Conservation (phyloP, 2,113 vertebrate genomes). For the Clarias macrocephalus region DNA sequence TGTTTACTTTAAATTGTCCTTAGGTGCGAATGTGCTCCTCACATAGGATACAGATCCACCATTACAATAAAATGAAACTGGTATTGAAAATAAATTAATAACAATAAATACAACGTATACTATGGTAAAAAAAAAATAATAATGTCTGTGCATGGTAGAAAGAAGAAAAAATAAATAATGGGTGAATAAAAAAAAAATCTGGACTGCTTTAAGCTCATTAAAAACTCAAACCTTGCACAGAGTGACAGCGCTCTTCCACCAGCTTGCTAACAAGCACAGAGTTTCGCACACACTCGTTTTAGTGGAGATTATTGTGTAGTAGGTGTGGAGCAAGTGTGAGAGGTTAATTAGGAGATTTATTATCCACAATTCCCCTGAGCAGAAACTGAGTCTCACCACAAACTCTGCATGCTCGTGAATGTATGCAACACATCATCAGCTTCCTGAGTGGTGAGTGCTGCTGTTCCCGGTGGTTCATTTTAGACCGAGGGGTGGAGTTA, state of each 20-base stretch:
- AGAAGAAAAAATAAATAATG: not conserved
- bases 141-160: not conserved
- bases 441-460: not conserved
- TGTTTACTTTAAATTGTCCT: not conserved
- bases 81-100: not conserved
- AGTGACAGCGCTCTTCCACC: not conserved
- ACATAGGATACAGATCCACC: not conserved
- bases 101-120: not conserved
- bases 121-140: no score
- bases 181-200: not conserved
- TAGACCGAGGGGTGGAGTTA: not conserved
- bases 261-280: not conserved
- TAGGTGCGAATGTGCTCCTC: not conserved
- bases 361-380: not conserved
- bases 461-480: no score
- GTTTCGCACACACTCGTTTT: not conserved
- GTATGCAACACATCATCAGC: not conserved
- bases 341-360: constrained; percentile 21
- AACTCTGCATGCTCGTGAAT: not conserved
- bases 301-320: not conserved
- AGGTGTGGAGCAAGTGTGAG: not conserved
- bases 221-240: not conserved
- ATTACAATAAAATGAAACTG: not conserved
- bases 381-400: not conserved
- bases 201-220: not conserved